Evolutionary conservation across 1,140 invertebrate species (phyloP), one percentile per base, ranked within the genome.

Genomic region (Euura lappo): DNA sequence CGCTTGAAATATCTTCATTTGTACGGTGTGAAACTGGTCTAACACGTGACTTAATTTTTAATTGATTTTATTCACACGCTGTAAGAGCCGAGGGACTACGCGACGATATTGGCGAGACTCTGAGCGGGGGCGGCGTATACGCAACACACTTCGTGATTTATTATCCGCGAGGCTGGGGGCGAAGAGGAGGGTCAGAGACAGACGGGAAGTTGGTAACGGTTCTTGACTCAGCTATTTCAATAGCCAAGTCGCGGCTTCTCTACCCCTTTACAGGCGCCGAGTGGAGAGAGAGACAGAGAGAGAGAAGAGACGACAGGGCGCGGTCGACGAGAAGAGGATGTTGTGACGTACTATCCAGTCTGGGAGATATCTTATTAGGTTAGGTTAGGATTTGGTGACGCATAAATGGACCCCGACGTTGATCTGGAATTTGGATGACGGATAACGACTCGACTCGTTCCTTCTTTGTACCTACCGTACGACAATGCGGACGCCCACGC

Each of bases 311-410:
- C 28, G 28, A 28, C 28, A 28, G 28, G 28, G 28, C 28, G 28
- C 28, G 28, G 28, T 1, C 28, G 28, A 28, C 1, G 28, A 28
- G 28, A 28, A 28, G 28, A 28, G 28, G 28, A 28, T 28, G 28
- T 28, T 28, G 28, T 28, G 28, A 28, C 1, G 28, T 28, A 28
- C 28, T 28, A 28, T 28, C 28, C 28, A 28, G 28, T 28, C 28
- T 28, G 28, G 28, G 28, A 28, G 28, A 28, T 28, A 28, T 28
- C 28, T 28, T 28, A 28, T 60, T 60, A 60, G 13, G 51, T 60
- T n/a, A 60, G 51, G 51, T 60, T 60, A 60, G 51, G 51, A 60
- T 60, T 60, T 60, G 51, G 51, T 60, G 51, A 60, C 51, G 51
- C 51, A 60, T 5, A n/a, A 5, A 8, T 60, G 8, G 51, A 60